Conservation (phyloP, 64 coral and sea anemone genomes). For the Pachyseris speciosa region DNA sequence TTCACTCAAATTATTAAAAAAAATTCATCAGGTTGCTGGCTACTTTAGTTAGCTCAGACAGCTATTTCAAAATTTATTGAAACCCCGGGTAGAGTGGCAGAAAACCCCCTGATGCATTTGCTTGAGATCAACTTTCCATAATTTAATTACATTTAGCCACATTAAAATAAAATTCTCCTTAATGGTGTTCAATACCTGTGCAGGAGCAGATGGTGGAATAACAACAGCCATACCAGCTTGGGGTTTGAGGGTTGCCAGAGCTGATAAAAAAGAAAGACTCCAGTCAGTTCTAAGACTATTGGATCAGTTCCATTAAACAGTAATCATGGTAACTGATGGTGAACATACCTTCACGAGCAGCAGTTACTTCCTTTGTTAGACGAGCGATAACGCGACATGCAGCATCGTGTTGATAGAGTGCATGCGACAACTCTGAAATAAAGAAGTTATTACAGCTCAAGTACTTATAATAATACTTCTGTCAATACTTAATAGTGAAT, state of each 20-base stretch:
- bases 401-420: constrained; percentile 98
- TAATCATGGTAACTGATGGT: background rate
- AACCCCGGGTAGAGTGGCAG: too few relatives aligned
- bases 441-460: background rate
- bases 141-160: too few relatives aligned
- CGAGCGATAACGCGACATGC: constrained; percentile 98
- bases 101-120: too few relatives aligned
- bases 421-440: constrained; percentile 94
- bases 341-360: constrained; percentile 92
- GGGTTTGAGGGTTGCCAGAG: constrained; percentile 98
- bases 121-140: background rate
- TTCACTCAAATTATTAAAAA: too few relatives aligned
- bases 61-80: too few relatives aligned
- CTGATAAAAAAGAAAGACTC: constrained; percentile 32
- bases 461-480: too few relatives aligned
- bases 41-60: too few relatives aligned
- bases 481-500: too few relatives aligned
- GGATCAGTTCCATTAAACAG: background rate
- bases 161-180: too few relatives aligned
- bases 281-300: background rate
- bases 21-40: too few relatives aligned
- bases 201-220: constrained; percentile 56
- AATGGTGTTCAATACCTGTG: constrained; percentile 41
- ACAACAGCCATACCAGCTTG: constrained; percentile 94
- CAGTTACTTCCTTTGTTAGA: constrained; percentile 96